Base-by-base conservation (phyloP, 2,888 invertebrate species). In the Lasioglossum marginatum region DNA sequence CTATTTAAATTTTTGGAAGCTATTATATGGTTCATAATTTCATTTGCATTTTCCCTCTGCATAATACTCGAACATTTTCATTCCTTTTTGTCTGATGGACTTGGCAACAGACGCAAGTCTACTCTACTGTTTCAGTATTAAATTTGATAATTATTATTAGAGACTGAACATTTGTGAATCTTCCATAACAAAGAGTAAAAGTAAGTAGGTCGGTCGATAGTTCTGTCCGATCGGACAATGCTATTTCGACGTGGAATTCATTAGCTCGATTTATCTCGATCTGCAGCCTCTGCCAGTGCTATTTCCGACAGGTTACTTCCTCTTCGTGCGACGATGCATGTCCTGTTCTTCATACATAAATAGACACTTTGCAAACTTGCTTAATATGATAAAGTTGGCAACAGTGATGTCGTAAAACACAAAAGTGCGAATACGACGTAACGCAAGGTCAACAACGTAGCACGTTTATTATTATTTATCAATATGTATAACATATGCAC, bases 171-270 rank as follows among this genome's bases (percentile, higher is more conserved):
- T 85, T 77, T 78, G 75, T 70, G 87, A 88, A 79, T 87, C 83
- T 83, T 85, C 82, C 85, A 81, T 81, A 82, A 77, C 75, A 81
- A 70, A 83, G 79, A 40, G 81, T 80, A 81, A 90, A 91, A 94
- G 77, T 77, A 68, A 91, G 83, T 94, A 88, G 94, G 94, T 93
- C 94, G 91, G 88, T 93, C 93, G 92, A 94, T 94, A 93, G 91
- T 92, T 90, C 75, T 83, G 82, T 85, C 85, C 87, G 92, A 93
- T 92, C 89, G 89, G 86, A 86, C 90, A 88, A 84, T 83, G 89
- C 88, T 94, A 92, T 93, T 93, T 91, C 90, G 88, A 88, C 90
- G 86, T 89, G 82, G 92, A 92, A 93, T 93, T 93, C 93, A 93
- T 93, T 93, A 93, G 90, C 90, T 90, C 90, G 88, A 92, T 93